These are phyloP conservation scores for Mantis religiosa DNA, from an alignment of 2,888 invertebrate species.

Conservation along the genomic window DNA sequence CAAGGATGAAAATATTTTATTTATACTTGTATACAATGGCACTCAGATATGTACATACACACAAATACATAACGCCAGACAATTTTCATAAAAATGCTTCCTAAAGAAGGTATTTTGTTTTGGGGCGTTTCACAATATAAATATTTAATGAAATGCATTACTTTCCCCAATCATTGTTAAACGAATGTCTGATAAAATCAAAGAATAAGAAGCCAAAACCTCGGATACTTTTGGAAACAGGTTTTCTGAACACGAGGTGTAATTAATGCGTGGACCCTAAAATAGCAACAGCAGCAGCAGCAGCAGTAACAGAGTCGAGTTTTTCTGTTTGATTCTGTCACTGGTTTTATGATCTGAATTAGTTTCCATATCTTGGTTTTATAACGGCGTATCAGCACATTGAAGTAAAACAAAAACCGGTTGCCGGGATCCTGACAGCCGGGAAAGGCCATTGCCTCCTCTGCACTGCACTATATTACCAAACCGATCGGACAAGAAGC, in stretches of 20 bases:
- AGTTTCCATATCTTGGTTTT: background rate
- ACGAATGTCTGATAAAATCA: too few species aligned
- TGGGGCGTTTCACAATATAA: too few species aligned
- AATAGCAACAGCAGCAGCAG: background rate
- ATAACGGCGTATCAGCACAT: background rate
- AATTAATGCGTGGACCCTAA: background rate
- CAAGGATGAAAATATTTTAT: too few species aligned
- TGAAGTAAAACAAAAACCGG: background rate
- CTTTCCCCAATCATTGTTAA: too few species aligned
- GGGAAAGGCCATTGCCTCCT: slow-evolving; percentile 11
- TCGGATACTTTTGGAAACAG: background rate
- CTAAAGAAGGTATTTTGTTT: too few species aligned
- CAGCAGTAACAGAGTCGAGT: background rate
- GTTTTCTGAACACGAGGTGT: background rate
- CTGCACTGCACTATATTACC: background rate
- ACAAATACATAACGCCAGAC: too few species aligned
- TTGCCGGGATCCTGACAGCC: background rate
- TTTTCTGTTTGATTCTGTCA: background rate
- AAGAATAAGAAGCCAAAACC: too few species aligned
- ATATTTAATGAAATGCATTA: too few species aligned
- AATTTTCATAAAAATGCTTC: too few species aligned
- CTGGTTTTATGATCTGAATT: background rate
- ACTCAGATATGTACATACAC: too few species aligned
- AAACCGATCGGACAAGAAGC: background rate
- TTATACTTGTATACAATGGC: too few species aligned